Evolutionary conservation across 2,113 vertebrate species (phyloP).

Genomic region (Poeciliopsis prolifica): DNA sequence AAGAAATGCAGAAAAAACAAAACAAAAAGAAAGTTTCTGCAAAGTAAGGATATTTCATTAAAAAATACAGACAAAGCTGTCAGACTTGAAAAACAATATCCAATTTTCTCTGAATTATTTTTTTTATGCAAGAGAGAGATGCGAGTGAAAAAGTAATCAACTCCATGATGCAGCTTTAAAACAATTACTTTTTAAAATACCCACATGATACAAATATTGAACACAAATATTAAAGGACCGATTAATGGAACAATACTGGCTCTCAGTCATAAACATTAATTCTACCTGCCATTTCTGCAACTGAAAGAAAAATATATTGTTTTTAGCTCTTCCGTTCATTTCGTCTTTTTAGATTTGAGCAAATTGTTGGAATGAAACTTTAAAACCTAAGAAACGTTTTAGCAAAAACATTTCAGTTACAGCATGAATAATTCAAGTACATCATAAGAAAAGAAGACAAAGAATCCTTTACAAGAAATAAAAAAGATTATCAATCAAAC

Average conservation of each 20-base stretch:
- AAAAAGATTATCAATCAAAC: background rate
- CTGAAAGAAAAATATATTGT: background rate
- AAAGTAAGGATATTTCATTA: background rate
- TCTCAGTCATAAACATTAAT: background rate
- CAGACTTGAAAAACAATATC: background rate
- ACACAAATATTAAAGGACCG: no score
- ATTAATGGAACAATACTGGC: background rate
- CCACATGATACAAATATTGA: background rate
- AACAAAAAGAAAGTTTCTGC: background rate
- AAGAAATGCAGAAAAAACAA: slow-evolving; percentile 14
- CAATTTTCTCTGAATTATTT: background rate
- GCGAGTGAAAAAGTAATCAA: background rate
- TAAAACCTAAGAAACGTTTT: background rate
- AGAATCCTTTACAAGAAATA: background rate
- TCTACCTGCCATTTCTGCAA: background rate
- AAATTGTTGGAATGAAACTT: background rate
- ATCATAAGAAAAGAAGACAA: background rate
- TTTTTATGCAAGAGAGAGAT: background rate
- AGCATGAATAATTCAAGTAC: slow-evolving; percentile 60
- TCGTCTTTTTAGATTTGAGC: background rate
- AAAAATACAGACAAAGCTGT: background rate
- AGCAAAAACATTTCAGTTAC: slow-evolving; percentile 25
- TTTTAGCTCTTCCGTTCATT: background rate
- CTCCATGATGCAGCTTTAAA: background rate
- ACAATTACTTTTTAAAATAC: background rate